A percentile compares a stretch with the other conserved stretches of the same genome.
Conservation (phyloP, 1,140 invertebrate species). For the Calosoma granatense region DNA sequence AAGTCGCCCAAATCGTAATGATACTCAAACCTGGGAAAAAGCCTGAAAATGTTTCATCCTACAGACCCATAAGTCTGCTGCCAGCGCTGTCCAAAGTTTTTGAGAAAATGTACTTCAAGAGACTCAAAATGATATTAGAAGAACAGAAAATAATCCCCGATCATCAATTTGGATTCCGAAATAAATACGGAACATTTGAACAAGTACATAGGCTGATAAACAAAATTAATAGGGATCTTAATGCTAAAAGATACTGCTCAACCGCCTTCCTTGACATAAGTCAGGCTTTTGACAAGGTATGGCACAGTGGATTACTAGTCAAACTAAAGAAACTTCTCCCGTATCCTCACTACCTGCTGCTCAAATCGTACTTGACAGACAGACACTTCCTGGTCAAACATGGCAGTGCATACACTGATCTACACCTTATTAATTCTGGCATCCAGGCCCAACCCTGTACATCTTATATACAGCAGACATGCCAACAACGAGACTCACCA, state of each 20-base stretch:
- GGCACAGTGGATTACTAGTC: slow-evolving; percentile 29
- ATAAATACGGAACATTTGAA: slow-evolving; percentile 23
- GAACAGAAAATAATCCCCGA: slow-evolving; percentile 17
- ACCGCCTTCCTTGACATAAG: slow-evolving; percentile 26
- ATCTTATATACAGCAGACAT: background rate
- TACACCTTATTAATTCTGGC: background rate
- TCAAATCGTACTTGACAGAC: slow-evolving; percentile 15
- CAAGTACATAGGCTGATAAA: slow-evolving; percentile 21
- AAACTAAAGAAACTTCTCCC: slow-evolving; percentile 21
- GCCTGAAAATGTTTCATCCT: slow-evolving; percentile 13
- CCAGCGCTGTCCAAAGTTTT: slow-evolving; percentile 27
- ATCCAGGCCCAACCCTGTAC: background rate
- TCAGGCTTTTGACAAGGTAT: slow-evolving; percentile 30
- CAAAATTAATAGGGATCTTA: slow-evolving; percentile 15
- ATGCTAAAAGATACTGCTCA: slow-evolving; percentile 27
- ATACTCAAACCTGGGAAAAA: slow-evolving; percentile 25
- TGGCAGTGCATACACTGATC: background rate
- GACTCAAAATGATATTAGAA: slow-evolving; percentile 18
- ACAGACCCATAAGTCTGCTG: slow-evolving; percentile 27
- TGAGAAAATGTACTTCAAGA: slow-evolving; percentile 23
- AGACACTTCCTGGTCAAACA: slow-evolving; percentile 2
- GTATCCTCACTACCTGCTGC: slow-evolving; percentile 8
- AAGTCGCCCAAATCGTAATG: slow-evolving; percentile 26
- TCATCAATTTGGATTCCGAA: slow-evolving; percentile 29
- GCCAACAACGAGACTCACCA: background rate